A percentile compares a stretch with the other conserved stretches of the same genome.
Conservation (phyloP, 1,140 invertebrate species). For the Octopus bimaculoides region DNA sequence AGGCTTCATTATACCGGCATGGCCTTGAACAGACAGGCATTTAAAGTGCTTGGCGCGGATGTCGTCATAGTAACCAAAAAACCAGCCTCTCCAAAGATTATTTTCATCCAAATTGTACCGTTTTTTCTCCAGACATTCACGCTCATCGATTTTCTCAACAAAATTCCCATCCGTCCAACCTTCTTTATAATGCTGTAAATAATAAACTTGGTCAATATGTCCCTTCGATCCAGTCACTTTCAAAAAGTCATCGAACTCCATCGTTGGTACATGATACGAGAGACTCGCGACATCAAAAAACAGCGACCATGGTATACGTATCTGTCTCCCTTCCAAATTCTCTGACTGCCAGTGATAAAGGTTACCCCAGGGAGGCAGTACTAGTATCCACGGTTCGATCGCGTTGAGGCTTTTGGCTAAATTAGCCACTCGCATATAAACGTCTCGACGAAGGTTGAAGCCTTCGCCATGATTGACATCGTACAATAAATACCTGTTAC, state of each 20-base stretch:
- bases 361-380: slow-evolving; percentile 84
- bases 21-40: slow-evolving; percentile 77
- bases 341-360: slow-evolving; percentile 85
- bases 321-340: slow-evolving; percentile 57
- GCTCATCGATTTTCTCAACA: slow-evolving; percentile 74
- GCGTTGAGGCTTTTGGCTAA: slow-evolving; percentile 69
- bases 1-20: slow-evolving; percentile 45
- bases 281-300: slow-evolving; percentile 88
- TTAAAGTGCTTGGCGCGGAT: slow-evolving; percentile 67
- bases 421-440: slow-evolving; percentile 87
- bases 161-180: slow-evolving; percentile 80
- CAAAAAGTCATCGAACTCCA: slow-evolving; percentile 84
- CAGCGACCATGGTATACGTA: slow-evolving; percentile 69
- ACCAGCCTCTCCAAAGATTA: slow-evolving; percentile 58
- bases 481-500: slow-evolving; percentile 69
- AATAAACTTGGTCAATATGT: slow-evolving; percentile 72
- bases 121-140: slow-evolving; percentile 34
- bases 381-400: slow-evolving; percentile 60
- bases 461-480: slow-evolving; percentile 93
- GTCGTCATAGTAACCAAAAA: slow-evolving; percentile 64
- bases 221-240: neutral
- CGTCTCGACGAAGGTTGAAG: slow-evolving; percentile 93
- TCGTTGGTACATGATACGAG: slow-evolving; percentile 75
- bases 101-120: slow-evolving; percentile 33
- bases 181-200: slow-evolving; percentile 82